Percentiles rank a stretch among this genome's conserved stretches.
Conservation (phyloP, 2,113 vertebrate genomes). For the Podocnemis expansa region DNA sequence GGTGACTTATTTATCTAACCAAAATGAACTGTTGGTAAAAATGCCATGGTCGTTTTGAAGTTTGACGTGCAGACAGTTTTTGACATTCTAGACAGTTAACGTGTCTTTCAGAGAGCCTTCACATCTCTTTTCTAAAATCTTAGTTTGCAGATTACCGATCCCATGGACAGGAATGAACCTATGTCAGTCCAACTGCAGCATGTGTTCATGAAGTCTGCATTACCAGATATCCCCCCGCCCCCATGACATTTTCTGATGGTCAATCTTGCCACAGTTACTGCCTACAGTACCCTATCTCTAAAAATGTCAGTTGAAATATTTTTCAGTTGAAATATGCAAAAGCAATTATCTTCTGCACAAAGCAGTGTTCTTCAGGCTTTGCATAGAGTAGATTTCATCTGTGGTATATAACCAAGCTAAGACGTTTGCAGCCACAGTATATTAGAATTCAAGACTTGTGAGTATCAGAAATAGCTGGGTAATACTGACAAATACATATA, state of each 20-base stretch:
- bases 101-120: constrained; percentile 21
- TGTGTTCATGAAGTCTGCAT: background rate
- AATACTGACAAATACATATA: background rate
- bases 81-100: background rate
- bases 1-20: background rate
- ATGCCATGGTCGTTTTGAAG: background rate
- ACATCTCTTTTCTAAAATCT: background rate
- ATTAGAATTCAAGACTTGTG: background rate
- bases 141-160: background rate
- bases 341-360: background rate
- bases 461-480: background rate
- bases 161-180: background rate
- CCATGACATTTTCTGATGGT: background rate
- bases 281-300: background rate
- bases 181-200: background rate
- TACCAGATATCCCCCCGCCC: too few relatives aligned
- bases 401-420: background rate
- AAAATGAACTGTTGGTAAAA: constrained; percentile 32
- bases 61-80: accelerated
- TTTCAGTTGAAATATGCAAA: background rate
- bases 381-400: background rate
- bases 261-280: background rate
- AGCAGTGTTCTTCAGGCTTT: background rate
- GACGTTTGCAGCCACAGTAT: background rate
- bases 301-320: background rate